Evolutionary conservation across 2,888 invertebrate genomes (phyloP).

Genomic region (Pristionchus exspectatus): DNA sequence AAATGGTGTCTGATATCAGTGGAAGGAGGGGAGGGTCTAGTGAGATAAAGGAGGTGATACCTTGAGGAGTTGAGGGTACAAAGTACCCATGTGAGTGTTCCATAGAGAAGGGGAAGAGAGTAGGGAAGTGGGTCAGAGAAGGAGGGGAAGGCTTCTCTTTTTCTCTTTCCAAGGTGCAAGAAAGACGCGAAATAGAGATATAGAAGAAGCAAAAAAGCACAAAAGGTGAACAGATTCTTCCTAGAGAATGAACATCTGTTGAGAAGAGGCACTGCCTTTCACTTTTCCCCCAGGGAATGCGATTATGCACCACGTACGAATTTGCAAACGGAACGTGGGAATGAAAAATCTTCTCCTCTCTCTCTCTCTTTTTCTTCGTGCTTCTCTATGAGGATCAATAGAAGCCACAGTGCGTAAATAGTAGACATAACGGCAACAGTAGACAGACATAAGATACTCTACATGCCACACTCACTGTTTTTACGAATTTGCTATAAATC

Average conservation of each 20-base stretch:
- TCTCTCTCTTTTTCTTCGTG: neutral
- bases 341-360: neutral
- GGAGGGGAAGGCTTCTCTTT: constrained; percentile 30
- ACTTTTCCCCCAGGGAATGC: neutral
- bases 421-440: neutral
- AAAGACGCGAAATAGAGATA: neutral
- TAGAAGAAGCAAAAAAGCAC: neutral
- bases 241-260: constrained; percentile 23
- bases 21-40: constrained; percentile 16
- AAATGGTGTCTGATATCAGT: constrained; percentile 16
- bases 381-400: constrained; percentile 16
- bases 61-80: constrained; percentile 30
- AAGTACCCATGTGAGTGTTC: constrained; percentile 46
- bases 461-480: neutral
- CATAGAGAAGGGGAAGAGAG: constrained; percentile 31
- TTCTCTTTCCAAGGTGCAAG: constrained; percentile 1
- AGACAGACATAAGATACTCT: neutral
- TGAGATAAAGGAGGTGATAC: neutral
- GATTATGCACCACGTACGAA: neutral
- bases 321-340: neutral
- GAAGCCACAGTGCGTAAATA: constrained; percentile 33
- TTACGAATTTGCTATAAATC: neutral
- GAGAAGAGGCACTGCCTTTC: neutral
- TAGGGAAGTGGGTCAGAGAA: constrained; percentile 18
- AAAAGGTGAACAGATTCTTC: neutral